Base-by-base conservation (phyloP, 2,888 invertebrate species). In the Himalopsyche kuldschensis region DNA sequence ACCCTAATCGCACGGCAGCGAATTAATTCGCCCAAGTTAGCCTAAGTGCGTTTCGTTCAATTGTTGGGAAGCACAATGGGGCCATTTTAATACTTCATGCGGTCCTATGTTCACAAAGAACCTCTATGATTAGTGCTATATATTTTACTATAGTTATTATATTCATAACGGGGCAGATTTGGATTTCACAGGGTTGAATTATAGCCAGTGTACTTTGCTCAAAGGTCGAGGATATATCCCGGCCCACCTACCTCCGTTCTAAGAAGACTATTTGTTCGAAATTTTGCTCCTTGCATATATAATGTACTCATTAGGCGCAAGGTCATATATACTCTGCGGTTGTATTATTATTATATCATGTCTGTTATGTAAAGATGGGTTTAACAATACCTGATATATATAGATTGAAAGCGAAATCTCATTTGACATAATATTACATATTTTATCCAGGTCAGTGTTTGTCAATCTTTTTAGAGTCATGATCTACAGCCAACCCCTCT, bases 11-110 rank as follows among this genome's bases (percentile, higher is more conserved):
- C 69, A 69, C 69, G 69, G 69, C 69, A 69, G 69, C 69, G 27
- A 69, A 69, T 69, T 69, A 69, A 69, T 69, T 69, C 69, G 69
- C 69, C 69, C 27, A 69, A 69, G 69, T 69, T 69, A 69, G 69
- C 69, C 69, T 69, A 69, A 69, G 69, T 69, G 69, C 69, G 69
- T 69, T 69, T 69, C 69, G 69, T 69, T 69, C 69, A 69, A 69
- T 69, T 69, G 69, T 69, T 69, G 30, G 69, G 24, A 27, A 69
- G 69, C 27, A 69, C 69, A 69, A 69, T 69, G 27, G 69, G 69
- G 24, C 69, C 69, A 69, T 69, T 69, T 69, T 69, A 69, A 69
- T 69, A 69, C 69, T 69, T 69, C 69, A 69, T 69, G 69, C 69
- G 69, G 69, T 69, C 69, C 69, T 69, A 69, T 69, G 69, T 27